Percentiles rank a stretch among this genome's conserved stretches.
Conservation (phyloP, 1,140 invertebrate species). For the Drosophila gunungcola region DNA sequence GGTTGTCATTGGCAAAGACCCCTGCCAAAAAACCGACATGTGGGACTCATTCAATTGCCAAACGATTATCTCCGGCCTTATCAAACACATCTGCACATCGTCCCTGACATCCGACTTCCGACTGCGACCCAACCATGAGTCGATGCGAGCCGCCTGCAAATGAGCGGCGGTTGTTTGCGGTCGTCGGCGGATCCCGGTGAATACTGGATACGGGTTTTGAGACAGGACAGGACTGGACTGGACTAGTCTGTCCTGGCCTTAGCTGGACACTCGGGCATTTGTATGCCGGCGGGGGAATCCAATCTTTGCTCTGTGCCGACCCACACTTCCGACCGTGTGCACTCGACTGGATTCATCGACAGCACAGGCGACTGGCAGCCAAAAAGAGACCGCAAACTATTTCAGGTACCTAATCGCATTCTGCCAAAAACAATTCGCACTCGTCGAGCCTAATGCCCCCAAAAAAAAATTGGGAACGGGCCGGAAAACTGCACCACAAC, state of each 20-base stretch:
- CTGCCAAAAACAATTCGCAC: conserved; percentile 52
- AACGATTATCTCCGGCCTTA: conserved; percentile 52
- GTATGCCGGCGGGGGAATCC: conserved; percentile 43
- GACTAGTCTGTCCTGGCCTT: neutral
- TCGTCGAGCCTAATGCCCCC: conserved; percentile 17
- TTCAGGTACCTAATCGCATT: conserved; percentile 53
- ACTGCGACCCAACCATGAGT: conserved; percentile 7
- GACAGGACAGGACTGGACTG: neutral
- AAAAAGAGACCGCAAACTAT: conserved; percentile 38
- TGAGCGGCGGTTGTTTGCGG: conserved; percentile 50
- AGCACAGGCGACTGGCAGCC: conserved; percentile 1
- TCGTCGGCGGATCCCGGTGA: conserved; percentile 18
- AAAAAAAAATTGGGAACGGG: conserved; percentile 2
- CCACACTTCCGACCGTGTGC: conserved; percentile 27
- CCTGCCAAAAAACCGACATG: conserved; percentile 17
- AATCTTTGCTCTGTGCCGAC: conserved; percentile 37
- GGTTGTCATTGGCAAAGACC: conserved; percentile 2
- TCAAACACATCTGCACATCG: conserved; percentile 34
- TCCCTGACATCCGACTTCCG: conserved; percentile 11
- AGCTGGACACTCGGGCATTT: conserved; percentile 6
- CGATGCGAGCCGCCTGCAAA: conserved; percentile 52
- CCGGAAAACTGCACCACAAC: conserved; percentile 37
- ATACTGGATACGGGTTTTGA: neutral
- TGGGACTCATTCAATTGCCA: conserved; percentile 56
- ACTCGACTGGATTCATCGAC: conserved; percentile 52